Evolutionary conservation across 2,797 vertebrate species (phyloP).

Genomic region (Streptopelia turtur): DNA sequence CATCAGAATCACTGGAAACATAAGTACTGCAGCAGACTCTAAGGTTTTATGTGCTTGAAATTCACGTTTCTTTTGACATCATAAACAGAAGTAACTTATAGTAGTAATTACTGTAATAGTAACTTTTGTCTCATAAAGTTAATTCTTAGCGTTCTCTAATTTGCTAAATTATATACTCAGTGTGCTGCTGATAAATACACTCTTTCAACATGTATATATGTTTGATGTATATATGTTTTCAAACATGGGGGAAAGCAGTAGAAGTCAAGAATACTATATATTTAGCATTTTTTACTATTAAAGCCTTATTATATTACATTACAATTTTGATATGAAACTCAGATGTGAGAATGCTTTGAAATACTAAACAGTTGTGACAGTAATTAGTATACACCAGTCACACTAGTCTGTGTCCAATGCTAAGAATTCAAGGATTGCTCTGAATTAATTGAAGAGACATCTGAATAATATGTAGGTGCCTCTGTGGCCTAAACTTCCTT

Average conservation of each 20-base stretch:
- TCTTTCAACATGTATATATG: not conserved
- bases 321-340: not conserved
- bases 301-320: not conserved
- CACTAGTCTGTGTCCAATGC: not conserved
- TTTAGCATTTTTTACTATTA: not conserved
- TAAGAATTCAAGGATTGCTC: not conserved
- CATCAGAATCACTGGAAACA: not conserved
- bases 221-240: not conserved
- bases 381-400: not conserved
- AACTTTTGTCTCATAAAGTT: constrained; percentile 21
- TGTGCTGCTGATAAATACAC: not conserved
- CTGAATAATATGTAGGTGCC: not conserved
- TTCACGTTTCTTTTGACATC: not conserved
- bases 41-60: constrained; percentile 2
- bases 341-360: not conserved
- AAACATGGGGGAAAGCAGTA: not conserved
- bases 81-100: not conserved
- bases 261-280: not conserved
- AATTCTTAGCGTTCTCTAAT: constrained; percentile 14
- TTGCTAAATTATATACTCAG: constrained; percentile 21
- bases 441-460: not conserved
- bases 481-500: not conserved
- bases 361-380: not conserved
- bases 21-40: not conserved
- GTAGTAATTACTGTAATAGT: constrained; percentile 4